Evolutionary conservation across 2,888 invertebrate genomes (phyloP).

Genomic region (Lasius platythorax): DNA sequence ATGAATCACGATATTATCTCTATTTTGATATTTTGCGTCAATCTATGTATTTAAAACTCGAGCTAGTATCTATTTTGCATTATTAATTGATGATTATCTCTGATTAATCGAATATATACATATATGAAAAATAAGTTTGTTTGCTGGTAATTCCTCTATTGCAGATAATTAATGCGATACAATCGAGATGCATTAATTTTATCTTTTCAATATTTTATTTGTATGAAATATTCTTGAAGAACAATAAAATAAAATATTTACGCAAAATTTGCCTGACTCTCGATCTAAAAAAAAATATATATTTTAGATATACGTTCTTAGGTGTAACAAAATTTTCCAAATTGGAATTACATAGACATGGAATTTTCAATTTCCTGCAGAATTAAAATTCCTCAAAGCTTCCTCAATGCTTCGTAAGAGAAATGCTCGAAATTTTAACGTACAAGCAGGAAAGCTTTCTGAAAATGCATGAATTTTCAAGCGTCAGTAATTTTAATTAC

Average conservation of each 20-base stretch:
- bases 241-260: background rate
- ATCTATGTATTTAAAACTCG: background rate
- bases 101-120: no score
- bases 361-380: constrained; percentile 8
- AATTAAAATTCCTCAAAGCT: background rate
- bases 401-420: background rate
- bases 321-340: background rate
- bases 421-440: background rate
- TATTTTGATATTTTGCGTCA: background rate
- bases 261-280: background rate
- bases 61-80: background rate
- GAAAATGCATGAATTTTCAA: constrained; percentile 10
- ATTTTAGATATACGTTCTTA: background rate
- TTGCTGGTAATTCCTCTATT: background rate
- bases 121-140: background rate
- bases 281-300: background rate
- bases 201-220: background rate
- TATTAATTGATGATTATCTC: background rate
- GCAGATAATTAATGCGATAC: background rate
- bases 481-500: background rate
- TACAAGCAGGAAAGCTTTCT: background rate
- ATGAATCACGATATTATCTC: background rate
- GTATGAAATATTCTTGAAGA: background rate
- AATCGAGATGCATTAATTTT: background rate
- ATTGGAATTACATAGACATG: background rate